phyloP scores from a whole-genome alignment of 2,797 vertebrate species.

The Gymnoscopelus braueri region DNA sequence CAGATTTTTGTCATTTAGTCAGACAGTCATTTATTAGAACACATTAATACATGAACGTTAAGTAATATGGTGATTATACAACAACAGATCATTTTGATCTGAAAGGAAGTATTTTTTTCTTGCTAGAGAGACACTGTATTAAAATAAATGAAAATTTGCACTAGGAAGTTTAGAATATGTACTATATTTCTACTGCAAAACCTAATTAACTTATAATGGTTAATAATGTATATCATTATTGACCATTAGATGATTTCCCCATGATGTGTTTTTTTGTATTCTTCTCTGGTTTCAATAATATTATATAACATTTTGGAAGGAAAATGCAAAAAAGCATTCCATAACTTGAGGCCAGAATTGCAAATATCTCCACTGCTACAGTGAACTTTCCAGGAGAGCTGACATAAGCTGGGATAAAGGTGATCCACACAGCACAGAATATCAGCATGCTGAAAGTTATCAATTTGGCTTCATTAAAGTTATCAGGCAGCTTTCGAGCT shows the following conservation, averaged over 20 bases:
- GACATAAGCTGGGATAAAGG: constrained; percentile 80
- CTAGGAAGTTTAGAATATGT: not conserved
- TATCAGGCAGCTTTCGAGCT: constrained; percentile 75
- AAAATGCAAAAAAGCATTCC: constrained; percentile 78
- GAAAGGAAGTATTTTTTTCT: not conserved
- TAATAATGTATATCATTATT: constrained; percentile 38
- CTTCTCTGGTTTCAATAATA: constrained; percentile 71
- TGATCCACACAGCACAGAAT: constrained; percentile 80
- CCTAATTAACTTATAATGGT: not conserved
- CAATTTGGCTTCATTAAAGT: constrained; percentile 79
- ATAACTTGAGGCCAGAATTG: constrained; percentile 77
- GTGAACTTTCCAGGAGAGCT: constrained; percentile 81
- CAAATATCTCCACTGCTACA: constrained; percentile 81
- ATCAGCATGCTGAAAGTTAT: constrained; percentile 83
- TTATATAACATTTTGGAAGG: constrained; percentile 77
- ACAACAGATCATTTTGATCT: not conserved
- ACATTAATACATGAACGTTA: not conserved
- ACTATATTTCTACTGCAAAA: no score
- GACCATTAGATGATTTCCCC: constrained; percentile 53
- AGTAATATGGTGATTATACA: not conserved
- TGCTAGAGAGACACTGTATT: not conserved
- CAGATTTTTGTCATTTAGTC: not conserved
- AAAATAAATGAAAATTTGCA: not conserved
- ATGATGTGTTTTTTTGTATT: constrained; percentile 78
- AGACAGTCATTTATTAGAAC: not conserved